phyloP scores from a whole-genome alignment of 2,113 vertebrate genomes.

The Petrocephalus microphthalmus region DNA sequence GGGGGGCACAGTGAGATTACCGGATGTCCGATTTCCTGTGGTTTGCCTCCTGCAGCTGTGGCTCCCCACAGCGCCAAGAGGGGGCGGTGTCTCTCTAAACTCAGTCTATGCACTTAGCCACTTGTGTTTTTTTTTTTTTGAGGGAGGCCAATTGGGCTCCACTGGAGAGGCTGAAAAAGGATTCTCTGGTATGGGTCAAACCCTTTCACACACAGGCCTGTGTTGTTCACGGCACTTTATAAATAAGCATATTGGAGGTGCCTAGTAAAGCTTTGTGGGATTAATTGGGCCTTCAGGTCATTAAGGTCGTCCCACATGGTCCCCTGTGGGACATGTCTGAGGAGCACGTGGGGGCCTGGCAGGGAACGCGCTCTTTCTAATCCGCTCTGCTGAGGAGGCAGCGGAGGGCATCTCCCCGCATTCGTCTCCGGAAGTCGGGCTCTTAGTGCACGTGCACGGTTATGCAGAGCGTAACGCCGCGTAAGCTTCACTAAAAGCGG shows the following conservation, averaged over 20 bases:
- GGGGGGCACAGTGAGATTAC: too few species aligned
- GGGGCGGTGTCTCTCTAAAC: not conserved
- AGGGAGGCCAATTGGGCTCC: not conserved
- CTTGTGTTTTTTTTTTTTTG: not conserved
- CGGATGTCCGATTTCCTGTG: not conserved
- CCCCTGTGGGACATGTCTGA: not conserved
- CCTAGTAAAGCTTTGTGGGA: not conserved
- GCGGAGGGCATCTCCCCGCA: not conserved
- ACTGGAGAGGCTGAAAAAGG: not conserved
- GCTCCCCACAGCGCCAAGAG: not conserved
- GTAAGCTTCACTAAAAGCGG: not conserved
- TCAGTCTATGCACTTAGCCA: not conserved
- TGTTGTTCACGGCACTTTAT: not conserved
- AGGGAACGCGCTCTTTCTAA: not conserved
- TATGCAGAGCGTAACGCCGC: not conserved
- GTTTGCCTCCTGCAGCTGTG: not conserved
- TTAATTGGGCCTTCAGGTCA: not conserved
- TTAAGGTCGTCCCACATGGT: not conserved
- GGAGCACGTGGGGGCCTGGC: not conserved
- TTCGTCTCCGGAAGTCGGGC: not conserved
- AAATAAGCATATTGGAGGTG: not conserved
- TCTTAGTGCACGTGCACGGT: not conserved
- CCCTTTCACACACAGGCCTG: not conserved
- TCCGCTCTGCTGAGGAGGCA: not conserved
- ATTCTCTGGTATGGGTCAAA: not conserved